These are phyloP conservation scores for Spondyliosoma cantharus DNA, from an alignment of 2,797 vertebrate species.

Conservation along the genomic window DNA sequence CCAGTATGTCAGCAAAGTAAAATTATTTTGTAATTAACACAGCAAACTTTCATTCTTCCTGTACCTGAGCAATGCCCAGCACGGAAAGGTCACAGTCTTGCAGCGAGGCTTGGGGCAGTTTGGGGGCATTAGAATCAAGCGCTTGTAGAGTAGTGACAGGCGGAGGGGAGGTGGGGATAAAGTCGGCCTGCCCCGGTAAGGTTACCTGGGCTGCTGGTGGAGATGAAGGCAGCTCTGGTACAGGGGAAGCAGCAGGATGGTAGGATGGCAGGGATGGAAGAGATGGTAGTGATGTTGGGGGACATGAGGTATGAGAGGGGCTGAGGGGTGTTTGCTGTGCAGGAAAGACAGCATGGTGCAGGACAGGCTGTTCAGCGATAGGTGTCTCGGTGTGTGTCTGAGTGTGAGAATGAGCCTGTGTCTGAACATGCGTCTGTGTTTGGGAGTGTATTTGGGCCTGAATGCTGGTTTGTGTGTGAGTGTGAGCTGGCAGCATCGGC, in stretches of 20 bases:
- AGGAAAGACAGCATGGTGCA: constrained; percentile 71
- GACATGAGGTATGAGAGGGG: constrained; percentile 75
- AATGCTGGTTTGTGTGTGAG: constrained; percentile 71
- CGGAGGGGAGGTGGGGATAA: constrained; percentile 78
- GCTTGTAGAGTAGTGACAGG: constrained; percentile 78
- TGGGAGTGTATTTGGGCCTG: constrained; percentile 74
- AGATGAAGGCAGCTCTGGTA: constrained; percentile 77
- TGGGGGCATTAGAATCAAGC: constrained; percentile 84
- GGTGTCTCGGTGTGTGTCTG: constrained; percentile 68
- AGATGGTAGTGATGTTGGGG: constrained; percentile 72
- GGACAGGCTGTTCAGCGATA: constrained; percentile 59
- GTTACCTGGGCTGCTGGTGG: constrained; percentile 74
- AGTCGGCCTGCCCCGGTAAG: constrained; percentile 73
- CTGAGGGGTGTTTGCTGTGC: constrained; percentile 77
- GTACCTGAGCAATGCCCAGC: constrained; percentile 86
- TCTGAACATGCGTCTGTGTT: constrained; percentile 70
- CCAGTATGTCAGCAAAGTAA: constrained; percentile 39
- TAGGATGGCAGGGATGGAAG: constrained; percentile 72
- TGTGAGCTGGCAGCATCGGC: constrained; percentile 66
- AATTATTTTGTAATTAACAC: constrained; percentile 36
- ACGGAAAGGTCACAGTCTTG: constrained; percentile 86
- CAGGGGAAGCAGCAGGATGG: constrained; percentile 69
- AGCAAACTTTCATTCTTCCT: constrained; percentile 62
- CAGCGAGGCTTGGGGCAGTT: constrained; percentile 82
- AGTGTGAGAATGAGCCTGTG: constrained; percentile 72